These are phyloP conservation scores for Prionailurus viverrinus DNA, from an alignment of 2,113 vertebrate genomes.

Conservation along the genomic window DNA sequence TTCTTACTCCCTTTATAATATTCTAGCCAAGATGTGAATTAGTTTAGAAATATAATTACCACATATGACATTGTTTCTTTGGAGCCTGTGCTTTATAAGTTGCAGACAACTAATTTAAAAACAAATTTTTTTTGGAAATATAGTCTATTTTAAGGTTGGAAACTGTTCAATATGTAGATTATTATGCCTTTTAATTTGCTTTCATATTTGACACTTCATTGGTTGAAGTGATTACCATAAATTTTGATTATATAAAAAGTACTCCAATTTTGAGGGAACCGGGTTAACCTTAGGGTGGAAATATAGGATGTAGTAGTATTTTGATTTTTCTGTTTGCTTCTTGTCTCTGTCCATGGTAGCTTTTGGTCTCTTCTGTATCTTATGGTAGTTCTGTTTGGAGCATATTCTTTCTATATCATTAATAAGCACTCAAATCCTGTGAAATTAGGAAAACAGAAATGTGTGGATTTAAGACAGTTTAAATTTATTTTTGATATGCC, in stretches of 20 bases:
- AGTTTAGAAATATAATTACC: conserved; percentile 10
- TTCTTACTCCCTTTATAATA: conserved; percentile 15
- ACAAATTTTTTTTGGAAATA: background rate
- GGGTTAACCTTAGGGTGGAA: background rate
- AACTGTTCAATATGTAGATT: background rate
- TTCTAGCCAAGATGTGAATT: background rate
- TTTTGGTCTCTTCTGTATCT: background rate
- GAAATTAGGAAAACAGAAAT: background rate
- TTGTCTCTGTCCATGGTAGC: background rate
- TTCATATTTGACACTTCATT: background rate
- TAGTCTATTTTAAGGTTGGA: background rate
- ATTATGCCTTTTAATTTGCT: background rate
- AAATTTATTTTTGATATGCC: background rate
- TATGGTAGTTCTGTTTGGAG: background rate
- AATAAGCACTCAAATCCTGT: background rate
- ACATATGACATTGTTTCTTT: background rate
- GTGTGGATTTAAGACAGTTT: background rate
- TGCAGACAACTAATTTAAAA: conserved; percentile 14
- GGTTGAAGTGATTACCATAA: background rate
- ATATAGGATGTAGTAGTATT: background rate
- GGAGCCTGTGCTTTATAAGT: background rate
- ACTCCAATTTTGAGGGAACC: background rate
- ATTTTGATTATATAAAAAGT: background rate
- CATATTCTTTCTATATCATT: background rate
- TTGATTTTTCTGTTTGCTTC: background rate